Evolutionary conservation across 2,797 vertebrate genomes (phyloP), one percentile per base, ranked within the genome.

Genomic region (Xenopus petersii): DNA sequence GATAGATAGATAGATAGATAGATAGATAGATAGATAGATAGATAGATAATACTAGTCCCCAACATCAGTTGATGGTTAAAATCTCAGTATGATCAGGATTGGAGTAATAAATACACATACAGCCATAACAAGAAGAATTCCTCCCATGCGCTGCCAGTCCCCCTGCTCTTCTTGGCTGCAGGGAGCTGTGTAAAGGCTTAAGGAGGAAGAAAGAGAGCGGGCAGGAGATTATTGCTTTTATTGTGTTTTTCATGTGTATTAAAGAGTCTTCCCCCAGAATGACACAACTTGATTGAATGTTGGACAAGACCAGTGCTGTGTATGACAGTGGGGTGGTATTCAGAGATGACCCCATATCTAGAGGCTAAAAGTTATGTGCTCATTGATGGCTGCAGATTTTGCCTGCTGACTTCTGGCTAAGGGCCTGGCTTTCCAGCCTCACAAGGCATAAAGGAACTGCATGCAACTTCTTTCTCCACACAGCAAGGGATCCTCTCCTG

Each of bases 171-270:
- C 49, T 15, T 12, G 49, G 15, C 6, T 91, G 93, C 93, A 94
- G 94, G 95, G 94, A 92, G 91, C 84, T 93, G 87, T 96, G 95
- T 96, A 89, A 90, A 86, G 91, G 88, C 86, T 87, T 91, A 92
- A 92, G 90, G 86, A 89, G 87, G 86, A 87, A 93, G 91, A 91
- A 96, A 95, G 94, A 90, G 87, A 84, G 92, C 86, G 93, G 89
- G 93, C 89, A 90, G 93, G 94, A 94, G 94, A 94, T 95, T 94
- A 95, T 94, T 94, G 91, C 87, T 90, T 88, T 90, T 93, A 95
- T 98, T 98, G 95, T 95, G 94, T 92, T 91, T 91, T 98, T 81
- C 85, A 86, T 86, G 84, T 83, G 90, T 75, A 90, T 92, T 92
- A 92, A 90, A 83, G 84, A 87, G 83, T 87, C 82, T 12, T 87